These are phyloP conservation scores for Pangasius mekongensis DNA, from an alignment of 2,797 vertebrate genomes.

Conservation along the genomic window DNA sequence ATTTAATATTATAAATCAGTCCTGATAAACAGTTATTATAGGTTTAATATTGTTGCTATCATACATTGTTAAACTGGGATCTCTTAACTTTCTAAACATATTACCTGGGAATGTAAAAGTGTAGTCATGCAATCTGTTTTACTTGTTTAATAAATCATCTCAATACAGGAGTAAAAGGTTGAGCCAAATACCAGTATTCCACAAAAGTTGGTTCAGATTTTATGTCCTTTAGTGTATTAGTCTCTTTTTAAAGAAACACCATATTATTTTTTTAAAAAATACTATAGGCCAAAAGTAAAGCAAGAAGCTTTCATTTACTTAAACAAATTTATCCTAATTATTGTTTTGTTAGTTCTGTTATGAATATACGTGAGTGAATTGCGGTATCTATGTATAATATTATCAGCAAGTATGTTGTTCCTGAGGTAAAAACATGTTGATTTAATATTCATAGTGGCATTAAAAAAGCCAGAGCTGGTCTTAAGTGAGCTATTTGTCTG, in stretches of 20 bases:
- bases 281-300: constrained; percentile 16
- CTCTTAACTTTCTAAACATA: neutral
- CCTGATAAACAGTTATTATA: constrained; percentile 17
- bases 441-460: neutral
- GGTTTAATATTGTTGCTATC: neutral
- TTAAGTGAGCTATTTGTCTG: neutral
- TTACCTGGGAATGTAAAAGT: neutral
- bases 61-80: constrained; percentile 9
- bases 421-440: neutral
- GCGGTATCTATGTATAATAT: neutral
- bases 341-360: neutral
- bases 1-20: constrained; percentile 30
- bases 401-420: neutral
- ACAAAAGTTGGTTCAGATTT: neutral
- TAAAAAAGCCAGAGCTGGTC: neutral
- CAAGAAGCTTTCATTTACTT: neutral
- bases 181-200: constrained; percentile 14
- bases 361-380: neutral
- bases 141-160: constrained; percentile 25
- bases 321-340: neutral
- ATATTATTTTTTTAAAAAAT: neutral
- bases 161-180: neutral
- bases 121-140: neutral
- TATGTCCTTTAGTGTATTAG: neutral
- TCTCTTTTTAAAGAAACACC: constrained; percentile 11